These are phyloP conservation scores for Athetis lepigone DNA, from an alignment of 2,888 invertebrate species.

Conservation along the genomic window DNA sequence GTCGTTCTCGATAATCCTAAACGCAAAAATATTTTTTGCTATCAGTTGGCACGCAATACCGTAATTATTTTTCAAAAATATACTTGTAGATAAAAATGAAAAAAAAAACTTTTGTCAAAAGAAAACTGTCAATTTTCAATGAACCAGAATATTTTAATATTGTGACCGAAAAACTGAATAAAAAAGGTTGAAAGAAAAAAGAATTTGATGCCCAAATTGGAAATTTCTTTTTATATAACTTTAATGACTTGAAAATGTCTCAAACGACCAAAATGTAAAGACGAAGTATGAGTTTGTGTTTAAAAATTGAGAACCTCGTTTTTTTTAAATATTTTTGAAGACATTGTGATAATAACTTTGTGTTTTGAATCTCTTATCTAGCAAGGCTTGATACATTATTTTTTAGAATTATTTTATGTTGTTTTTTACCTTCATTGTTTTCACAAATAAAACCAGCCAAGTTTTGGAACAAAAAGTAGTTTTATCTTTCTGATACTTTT, in stretches of 20 bases:
- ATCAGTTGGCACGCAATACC: background rate
- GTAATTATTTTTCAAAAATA: background rate
- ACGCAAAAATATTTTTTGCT: no score
- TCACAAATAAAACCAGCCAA: no score
- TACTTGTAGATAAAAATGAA: background rate
- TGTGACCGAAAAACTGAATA: slow-evolving; percentile 4
- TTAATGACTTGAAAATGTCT: slow-evolving; percentile 35
- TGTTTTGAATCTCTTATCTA: no score
- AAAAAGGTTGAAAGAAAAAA: slow-evolving; percentile 16
- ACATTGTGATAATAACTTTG: no score
- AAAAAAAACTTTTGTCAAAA: slow-evolving; percentile 10
- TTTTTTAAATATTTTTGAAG: no score
- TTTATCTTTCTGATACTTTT: no score
- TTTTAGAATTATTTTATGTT: no score
- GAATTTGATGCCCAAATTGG: slow-evolving; percentile 24
- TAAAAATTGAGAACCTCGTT: slow-evolving; percentile 11
- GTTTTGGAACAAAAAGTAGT: no score
- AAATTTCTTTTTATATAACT: slow-evolving; percentile 29
- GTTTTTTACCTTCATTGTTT: no score
- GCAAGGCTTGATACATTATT: no score
- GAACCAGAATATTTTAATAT: slow-evolving; percentile 35
- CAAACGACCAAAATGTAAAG: slow-evolving; percentile 9
- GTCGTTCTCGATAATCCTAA: no score
- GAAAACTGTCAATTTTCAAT: slow-evolving; percentile 20
- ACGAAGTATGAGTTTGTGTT: slow-evolving; percentile 8